A percentile compares a stretch with the other conserved stretches of the same genome.
Conservation (phyloP, 2,888 invertebrate species). For the Nephrocerus scutellatus region DNA sequence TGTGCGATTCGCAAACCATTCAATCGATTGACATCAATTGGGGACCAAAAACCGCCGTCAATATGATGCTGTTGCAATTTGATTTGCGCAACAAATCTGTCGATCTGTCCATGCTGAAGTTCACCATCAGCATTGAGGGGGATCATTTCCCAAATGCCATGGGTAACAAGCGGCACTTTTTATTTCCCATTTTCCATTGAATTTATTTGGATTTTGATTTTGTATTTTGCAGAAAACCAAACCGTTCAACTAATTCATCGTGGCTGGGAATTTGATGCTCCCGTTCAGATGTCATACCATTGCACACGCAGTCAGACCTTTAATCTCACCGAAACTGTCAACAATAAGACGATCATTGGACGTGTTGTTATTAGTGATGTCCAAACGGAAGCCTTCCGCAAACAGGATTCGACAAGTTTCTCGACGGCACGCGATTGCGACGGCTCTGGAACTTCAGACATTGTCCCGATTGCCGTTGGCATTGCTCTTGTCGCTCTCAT, state of each 20-base stretch:
- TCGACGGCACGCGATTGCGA: slow-evolving; percentile 68
- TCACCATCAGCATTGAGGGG: slow-evolving; percentile 33
- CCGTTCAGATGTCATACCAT: slow-evolving; percentile 63
- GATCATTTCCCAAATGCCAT: slow-evolving; percentile 44
- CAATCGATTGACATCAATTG: slow-evolving; percentile 47
- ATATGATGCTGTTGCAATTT: slow-evolving; percentile 46
- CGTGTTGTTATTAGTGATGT: slow-evolving; percentile 55
- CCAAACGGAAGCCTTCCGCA: slow-evolving; percentile 69
- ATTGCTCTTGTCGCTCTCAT: slow-evolving; percentile 86
- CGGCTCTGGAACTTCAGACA: slow-evolving; percentile 68
- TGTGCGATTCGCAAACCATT: slow-evolving; percentile 44
- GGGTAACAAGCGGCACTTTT: slow-evolving; percentile 26
- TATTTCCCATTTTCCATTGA: not conserved
- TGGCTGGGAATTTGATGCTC: slow-evolving; percentile 53
- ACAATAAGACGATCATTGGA: slow-evolving; percentile 38
- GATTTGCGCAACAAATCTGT: slow-evolving; percentile 42
- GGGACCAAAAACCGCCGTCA: slow-evolving; percentile 26
- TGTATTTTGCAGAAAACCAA: slow-evolving; percentile 34
- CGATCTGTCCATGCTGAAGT: slow-evolving; percentile 32
- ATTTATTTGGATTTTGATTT: not conserved
- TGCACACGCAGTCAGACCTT: slow-evolving; percentile 57
- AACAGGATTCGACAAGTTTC: slow-evolving; percentile 52
- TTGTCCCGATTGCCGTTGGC: slow-evolving; percentile 96
- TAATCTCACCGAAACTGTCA: slow-evolving; percentile 48
- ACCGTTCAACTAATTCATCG: slow-evolving; percentile 50